Percentiles rank a stretch among this genome's conserved stretches.
These are phyloP conservation scores for Otolemur crassicaudatus DNA, from an alignment of 2,797 vertebrate genomes.

Conservation along the genomic window DNA sequence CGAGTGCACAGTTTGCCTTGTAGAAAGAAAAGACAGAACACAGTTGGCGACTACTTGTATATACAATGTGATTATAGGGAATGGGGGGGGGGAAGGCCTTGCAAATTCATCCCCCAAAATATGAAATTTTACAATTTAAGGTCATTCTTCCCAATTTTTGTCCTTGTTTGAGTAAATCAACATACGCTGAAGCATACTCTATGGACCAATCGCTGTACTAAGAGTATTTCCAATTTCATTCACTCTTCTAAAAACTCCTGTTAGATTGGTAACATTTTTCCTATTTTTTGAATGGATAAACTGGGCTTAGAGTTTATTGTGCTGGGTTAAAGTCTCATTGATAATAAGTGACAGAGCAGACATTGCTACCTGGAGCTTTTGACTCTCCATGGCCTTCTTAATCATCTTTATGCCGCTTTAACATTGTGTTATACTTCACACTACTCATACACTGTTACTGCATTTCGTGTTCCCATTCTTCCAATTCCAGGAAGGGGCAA, in stretches of 20 bases:
- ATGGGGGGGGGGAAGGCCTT: neutral
- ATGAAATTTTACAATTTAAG: conserved; percentile 21
- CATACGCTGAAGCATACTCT: neutral
- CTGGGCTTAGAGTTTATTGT: neutral
- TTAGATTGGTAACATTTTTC: neutral
- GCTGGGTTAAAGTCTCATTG: neutral
- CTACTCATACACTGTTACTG: neutral
- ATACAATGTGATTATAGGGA: neutral
- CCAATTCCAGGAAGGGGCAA: neutral
- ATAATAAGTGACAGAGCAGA: neutral
- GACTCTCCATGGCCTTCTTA: neutral
- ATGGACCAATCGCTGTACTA: neutral
- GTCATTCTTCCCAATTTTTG: neutral
- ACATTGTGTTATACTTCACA: neutral
- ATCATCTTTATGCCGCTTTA: neutral
- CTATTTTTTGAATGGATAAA: neutral
- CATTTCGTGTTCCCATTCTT: neutral
- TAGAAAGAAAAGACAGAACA: neutral
- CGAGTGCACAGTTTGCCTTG: neutral
- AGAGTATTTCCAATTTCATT: neutral
- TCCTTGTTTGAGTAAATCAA: conserved; percentile 21
- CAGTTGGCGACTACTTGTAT: neutral
- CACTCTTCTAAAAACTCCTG: neutral
- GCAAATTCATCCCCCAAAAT: neutral
- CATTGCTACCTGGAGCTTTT: neutral